These are phyloP conservation scores for Pan troglodytes DNA, from an alignment of 2,113 vertebrate species.

Conservation along the genomic window NHGRI_mPanTro3-v2.1_pri NC_072407.2:91569501-91570000, in stretches of 20 bases:
- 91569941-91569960: not conserved
- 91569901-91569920: not conserved
- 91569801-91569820: not conserved
- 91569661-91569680: too few species aligned
- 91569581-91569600: not conserved
- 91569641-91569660: too few species aligned
- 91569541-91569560: not conserved
- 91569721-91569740: not conserved
- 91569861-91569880: not conserved
- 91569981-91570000: not conserved
- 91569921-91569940: not conserved
- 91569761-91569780: not conserved
- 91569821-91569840: not conserved
- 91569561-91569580: not conserved
- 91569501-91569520: not conserved
- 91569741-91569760: conserved; percentile 29
- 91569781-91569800: not conserved
- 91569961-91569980: not conserved
- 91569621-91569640: not conserved
- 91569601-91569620: not conserved
- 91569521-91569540: not conserved
- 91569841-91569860: not conserved
- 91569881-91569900: not conserved
- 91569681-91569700: too few species aligned
- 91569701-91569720: not conserved